These are phyloP conservation scores for Cyclargus thomasi DNA, from an alignment of 1,140 invertebrate genomes.

Conservation along the genomic window DNA sequence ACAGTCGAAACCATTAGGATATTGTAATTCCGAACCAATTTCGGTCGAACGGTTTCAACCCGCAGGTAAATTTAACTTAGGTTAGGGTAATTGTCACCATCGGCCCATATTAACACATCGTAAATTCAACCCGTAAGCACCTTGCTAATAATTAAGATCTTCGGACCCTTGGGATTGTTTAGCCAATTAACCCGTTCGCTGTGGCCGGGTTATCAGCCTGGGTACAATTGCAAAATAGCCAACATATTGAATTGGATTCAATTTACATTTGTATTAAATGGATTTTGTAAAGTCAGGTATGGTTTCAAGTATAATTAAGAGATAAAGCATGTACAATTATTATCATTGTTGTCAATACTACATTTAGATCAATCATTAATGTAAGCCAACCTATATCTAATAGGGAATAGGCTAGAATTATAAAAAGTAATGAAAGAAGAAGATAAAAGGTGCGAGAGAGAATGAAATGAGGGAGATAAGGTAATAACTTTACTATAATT, in stretches of 20 bases:
- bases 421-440: too few species aligned
- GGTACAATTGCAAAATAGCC: neutral
- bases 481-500: too few species aligned
- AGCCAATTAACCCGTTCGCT: conserved; percentile 47
- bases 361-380: too few species aligned
- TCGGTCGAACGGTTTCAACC: conserved; percentile 28
- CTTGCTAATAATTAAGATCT: conserved; percentile 66
- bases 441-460: too few species aligned
- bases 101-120: conserved; percentile 60
- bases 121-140: conserved; percentile 66
- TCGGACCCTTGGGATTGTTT: conserved; percentile 44
- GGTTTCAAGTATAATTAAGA: too few species aligned
- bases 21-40: conserved; percentile 32
- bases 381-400: too few species aligned
- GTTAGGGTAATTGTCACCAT: conserved; percentile 49
- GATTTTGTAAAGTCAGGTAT: conserved; percentile 13
- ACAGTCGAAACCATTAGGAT: conserved; percentile 18
- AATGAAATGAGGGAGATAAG: too few species aligned
- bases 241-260: neutral
- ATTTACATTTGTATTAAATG: neutral
- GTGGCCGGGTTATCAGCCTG: conserved; percentile 14
- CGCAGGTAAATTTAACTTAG: conserved; percentile 65
- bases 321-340: too few species aligned
- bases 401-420: too few species aligned
- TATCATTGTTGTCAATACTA: too few species aligned